Base-by-base conservation (phyloP, 2,888 invertebrate species). In the Andrena minutula region DNA sequence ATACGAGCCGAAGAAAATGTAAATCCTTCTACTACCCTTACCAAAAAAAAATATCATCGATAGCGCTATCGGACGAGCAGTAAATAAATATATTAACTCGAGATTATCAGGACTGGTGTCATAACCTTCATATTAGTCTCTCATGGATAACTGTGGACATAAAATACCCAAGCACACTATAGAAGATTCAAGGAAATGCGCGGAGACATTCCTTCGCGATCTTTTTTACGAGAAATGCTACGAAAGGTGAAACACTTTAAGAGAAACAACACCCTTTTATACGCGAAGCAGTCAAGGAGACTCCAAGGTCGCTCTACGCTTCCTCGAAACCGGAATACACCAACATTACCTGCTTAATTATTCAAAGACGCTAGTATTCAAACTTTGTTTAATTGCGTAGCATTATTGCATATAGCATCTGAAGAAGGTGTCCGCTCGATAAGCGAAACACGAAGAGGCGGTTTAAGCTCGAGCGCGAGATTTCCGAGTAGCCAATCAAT, bases 401-500 rank as follows among this genome's bases (percentile, higher is more conserved):
- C 23, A 56, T 10, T 26, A 51, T 51, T 51, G 51, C 51, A 12
- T 28, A 12, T 2, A 26, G 30, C 2, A 23, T 60, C 12, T 2
- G 61, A 61, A 60, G 51, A 61, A 51, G 26, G 41, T 12, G 77
- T 16, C 16, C 12, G 16, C 30, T 26, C n/a, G 79, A 71, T 66
- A 66, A 72, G 26, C 53, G 65, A 72, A 68, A 71, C 10, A 49
- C 65, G 66, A 78, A 28, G 66, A 80, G 61, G 20, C 56, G 47
- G 12, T 35, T 80, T 65, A 56, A 26, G 53, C 26, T 23, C 49
- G n/a, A 49, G 30, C 64, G 53, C 49, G 53, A 80, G 78, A 80
- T 78, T 80, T 80, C 78, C 66, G 35, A 68, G 78, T 72, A 80
- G 68, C 72, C 72, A 68, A 78, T 80, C 80, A 78, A 78, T 80